Evolutionary conservation across 2,797 vertebrate species (phyloP), one percentile per base, ranked within the genome.

Genomic region (Artibeus lituratus): DNA sequence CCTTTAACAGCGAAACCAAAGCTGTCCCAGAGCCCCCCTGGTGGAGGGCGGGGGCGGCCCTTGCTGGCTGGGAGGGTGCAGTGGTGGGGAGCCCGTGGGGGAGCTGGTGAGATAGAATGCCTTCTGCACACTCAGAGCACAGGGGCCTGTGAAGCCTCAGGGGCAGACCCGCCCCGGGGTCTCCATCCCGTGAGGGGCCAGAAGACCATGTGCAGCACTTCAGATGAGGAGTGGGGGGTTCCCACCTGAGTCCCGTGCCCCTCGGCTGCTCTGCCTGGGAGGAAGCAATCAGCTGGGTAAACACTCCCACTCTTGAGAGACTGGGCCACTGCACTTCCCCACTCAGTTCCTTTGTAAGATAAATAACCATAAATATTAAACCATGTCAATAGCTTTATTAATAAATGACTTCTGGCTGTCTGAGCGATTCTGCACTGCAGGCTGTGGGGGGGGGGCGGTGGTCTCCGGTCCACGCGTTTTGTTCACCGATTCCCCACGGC

Each of bases 351-450:
- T 98, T 97, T 98, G 97, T 96, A 97, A 97, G 95, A 91, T 95
- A 98, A 97, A 98, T 97, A 97, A 92, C 97, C 90, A 98, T 98
- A 97, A 97, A 97, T 98, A 98, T 97, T 97, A 96, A 96, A 97
- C 72, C 84, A 81, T 96, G 97, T 98, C 97, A 98, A 98, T 97
- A 98, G 90, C 91, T 94, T 98, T 98, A 97, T 98, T 98, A 98
- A 97, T 97, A 97, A 97, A 97, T 97, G 97, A 97, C 94, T 95
- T 84, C 94, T 91, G 92, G 89, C 72, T 95, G 57, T 70, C 77
- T n/a, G 39, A 74, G 87, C 72, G 83, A 87, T 29, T 62, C 67
- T 80, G 80, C 72, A 37, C 78, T 42, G 42, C 11, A n/a, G 82
- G 88, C 70, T 89, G 82, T 65, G 15, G 51, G 62, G 24, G n/a